A percentile compares a stretch with the other conserved stretches of the same genome.
Conservation (phyloP, 23 tunicate species). For the Trididemnum miniatum region DNA sequence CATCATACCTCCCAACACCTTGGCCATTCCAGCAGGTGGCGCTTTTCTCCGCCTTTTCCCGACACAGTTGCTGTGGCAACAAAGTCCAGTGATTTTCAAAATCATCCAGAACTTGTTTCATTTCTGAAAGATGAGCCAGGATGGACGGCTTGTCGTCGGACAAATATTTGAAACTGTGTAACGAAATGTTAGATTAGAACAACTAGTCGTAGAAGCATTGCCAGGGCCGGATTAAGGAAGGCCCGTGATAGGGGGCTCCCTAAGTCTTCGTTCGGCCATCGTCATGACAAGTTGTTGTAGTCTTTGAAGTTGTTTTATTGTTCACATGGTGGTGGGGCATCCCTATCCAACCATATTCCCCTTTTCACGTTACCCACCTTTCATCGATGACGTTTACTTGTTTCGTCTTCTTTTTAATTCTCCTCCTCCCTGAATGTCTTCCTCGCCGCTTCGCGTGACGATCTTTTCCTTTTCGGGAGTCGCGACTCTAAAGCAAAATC, state of each 20-base stretch:
- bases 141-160: no score
- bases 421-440: neutral
- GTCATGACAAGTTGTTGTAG: no score
- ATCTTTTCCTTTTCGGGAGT: neutral
- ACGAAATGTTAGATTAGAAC: no score
- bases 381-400: neutral
- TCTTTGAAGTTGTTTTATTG: no score
- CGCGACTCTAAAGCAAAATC: neutral
- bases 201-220: no score
- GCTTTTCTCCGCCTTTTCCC: neutral
- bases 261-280: no score
- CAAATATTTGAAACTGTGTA: no score
- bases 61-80: neutral
- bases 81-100: neutral
- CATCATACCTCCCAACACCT: neutral
- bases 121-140: neutral
- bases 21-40: constrained; percentile 7
- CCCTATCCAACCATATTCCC: no score
- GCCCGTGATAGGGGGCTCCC: no score
- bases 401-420: neutral
- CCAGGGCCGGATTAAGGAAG: no score
- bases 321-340: no score
- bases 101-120: neutral
- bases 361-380: no score
- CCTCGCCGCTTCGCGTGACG: neutral